Evolutionary conservation across 2,888 invertebrate genomes (phyloP).

Genomic region (Drosophila helvetica): DNA sequence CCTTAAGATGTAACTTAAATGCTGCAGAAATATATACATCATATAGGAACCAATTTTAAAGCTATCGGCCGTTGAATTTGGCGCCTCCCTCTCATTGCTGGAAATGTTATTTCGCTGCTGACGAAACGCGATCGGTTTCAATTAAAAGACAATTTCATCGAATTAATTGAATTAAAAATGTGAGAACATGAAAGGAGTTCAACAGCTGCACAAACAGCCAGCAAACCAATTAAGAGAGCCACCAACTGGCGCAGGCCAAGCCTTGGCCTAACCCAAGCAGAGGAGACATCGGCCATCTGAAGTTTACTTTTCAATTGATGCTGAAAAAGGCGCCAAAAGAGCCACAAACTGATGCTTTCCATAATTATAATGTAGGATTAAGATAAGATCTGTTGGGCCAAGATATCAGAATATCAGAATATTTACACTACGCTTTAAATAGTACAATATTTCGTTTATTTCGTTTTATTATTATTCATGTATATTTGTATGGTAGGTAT

Average conservation of each 20-base stretch:
- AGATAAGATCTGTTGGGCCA: too few relatives aligned
- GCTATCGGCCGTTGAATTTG: constrained; percentile 5
- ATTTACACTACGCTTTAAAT: background rate
- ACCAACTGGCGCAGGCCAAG: constrained; percentile 8
- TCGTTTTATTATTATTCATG: constrained; percentile 33
- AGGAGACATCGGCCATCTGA: background rate
- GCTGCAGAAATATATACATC: background rate
- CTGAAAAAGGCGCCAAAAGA: constrained; percentile 5
- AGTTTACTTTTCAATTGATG: constrained; percentile 23
- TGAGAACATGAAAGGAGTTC: constrained; percentile 36
- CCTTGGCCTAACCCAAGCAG: too few relatives aligned
- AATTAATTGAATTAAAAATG: constrained; percentile 74
- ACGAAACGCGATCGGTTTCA: constrained; percentile 66
- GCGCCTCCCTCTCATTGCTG: background rate
- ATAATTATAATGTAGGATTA: too few relatives aligned
- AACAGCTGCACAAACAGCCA: constrained; percentile 73
- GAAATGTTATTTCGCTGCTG: background rate
- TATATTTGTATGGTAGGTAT: constrained; percentile 12
- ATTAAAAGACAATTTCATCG: constrained; percentile 78
- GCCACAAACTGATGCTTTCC: too few relatives aligned
- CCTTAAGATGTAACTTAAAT: background rate
- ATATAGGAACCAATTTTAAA: background rate
- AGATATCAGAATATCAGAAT: too few relatives aligned
- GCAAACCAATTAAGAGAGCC: constrained; percentile 69
- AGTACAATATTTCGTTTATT: constrained; percentile 24